These are phyloP conservation scores for Meriones unguiculatus DNA, from an alignment of 2,113 vertebrate genomes.

Conservation along the genomic window DNA sequence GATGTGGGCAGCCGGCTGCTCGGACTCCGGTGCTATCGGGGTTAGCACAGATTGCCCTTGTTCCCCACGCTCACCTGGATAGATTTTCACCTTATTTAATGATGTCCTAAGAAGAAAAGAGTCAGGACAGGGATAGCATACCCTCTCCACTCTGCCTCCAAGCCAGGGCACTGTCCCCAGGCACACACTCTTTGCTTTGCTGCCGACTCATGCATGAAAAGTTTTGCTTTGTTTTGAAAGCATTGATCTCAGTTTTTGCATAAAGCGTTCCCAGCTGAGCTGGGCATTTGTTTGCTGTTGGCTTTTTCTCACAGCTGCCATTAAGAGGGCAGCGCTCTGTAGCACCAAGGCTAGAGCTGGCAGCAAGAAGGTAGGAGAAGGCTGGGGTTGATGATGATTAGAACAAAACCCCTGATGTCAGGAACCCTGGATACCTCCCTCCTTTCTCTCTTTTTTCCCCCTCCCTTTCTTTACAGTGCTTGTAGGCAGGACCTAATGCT, in stretches of 20 bases:
- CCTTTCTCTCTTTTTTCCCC: not conserved
- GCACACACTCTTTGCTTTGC: accelerated
- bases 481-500: not conserved
- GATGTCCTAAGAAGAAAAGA: not conserved
- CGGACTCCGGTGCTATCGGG: no score
- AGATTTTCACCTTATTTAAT: not conserved
- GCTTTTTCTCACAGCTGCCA: conserved; percentile 28
- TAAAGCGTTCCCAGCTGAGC: not conserved
- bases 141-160: not conserved
- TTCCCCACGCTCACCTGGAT: not conserved
- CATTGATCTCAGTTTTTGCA: not conserved
- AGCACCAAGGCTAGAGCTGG: not conserved
- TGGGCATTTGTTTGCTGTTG: not conserved
- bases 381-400: accelerated
- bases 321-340: not conserved
- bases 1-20: not conserved
- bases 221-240: not conserved
- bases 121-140: not conserved
- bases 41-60: not conserved
- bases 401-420: not conserved
- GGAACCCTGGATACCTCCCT: not conserved
- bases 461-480: not conserved
- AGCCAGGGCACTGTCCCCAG: not conserved
- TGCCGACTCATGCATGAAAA: not conserved
- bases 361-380: not conserved